Conservation (phyloP, 2,888 invertebrate species). For the Leptinotarsa juncta region DNA sequence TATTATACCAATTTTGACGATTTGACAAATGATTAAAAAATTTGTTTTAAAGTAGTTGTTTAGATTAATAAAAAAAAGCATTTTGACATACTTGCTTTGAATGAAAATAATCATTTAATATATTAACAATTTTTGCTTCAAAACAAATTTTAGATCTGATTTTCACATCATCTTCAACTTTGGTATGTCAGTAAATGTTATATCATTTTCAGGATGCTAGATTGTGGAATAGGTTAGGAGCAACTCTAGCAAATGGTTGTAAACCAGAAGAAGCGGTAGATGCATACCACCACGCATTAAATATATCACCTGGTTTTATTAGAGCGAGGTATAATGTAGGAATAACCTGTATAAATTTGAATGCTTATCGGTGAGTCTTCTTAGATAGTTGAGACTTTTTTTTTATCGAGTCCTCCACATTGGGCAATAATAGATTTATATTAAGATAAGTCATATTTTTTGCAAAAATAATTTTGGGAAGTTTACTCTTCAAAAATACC, state of each 20-base stretch:
- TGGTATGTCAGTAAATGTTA: neutral
- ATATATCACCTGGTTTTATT: constrained; percentile 94
- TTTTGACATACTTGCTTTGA: no score
- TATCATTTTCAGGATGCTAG: constrained; percentile 78
- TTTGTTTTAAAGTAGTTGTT: no score
- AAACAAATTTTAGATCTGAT: no score
- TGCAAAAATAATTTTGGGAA: no score
- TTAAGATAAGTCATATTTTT: no score
- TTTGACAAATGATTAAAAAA: no score
- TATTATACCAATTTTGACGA: no score
- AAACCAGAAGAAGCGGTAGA: constrained; percentile 96
- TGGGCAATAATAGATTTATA: no score
- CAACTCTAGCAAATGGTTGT: constrained; percentile 95
- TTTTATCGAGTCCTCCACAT: neutral
- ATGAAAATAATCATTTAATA: no score
- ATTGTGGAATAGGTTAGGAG: constrained; percentile 97
- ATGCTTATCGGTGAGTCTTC: constrained; percentile 74
- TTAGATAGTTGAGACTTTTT: neutral
- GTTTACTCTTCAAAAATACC: no score
- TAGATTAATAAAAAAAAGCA: no score
- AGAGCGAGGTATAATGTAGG: constrained; percentile 97
- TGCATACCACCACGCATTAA: constrained; percentile 92
- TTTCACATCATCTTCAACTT: neutral
- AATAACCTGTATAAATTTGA: constrained; percentile 96
- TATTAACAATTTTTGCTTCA: no score